phyloP scores from a whole-genome alignment of 2,888 invertebrate genomes.

The Latrodectus hesperus region DNA sequence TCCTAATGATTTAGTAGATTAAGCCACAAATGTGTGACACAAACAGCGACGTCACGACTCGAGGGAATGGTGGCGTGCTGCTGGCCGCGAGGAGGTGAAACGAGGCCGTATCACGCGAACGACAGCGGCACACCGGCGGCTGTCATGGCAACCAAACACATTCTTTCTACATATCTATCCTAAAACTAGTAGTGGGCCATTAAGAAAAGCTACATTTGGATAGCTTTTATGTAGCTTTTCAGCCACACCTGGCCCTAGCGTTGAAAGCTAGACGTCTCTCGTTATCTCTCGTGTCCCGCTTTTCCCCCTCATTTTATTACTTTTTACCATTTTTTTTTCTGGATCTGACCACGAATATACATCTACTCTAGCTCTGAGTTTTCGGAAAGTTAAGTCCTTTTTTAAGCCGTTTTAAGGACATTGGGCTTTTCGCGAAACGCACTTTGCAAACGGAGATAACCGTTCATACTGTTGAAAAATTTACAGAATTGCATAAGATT shows the following conservation, averaged over 20 bases:
- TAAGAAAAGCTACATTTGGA: slow-evolving; percentile 51
- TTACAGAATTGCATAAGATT: too few species aligned
- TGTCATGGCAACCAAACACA: slow-evolving; percentile 50
- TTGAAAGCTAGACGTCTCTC: slow-evolving; percentile 43
- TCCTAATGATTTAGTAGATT: slow-evolving; percentile 5
- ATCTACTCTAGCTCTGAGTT: not conserved
- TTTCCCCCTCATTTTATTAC: not conserved
- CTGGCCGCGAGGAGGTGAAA: slow-evolving; percentile 22
- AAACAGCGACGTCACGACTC: slow-evolving; percentile 20
- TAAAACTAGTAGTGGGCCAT: slow-evolving; percentile 22
- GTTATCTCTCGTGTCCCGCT: slow-evolving; percentile 27
- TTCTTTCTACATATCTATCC: slow-evolving; percentile 11
- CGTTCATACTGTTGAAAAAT: too few species aligned
- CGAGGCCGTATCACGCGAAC: slow-evolving; percentile 32
- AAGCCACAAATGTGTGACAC: slow-evolving; percentile 16
- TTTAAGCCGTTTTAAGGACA: too few species aligned
- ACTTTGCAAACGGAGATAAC: too few species aligned
- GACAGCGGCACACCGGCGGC: slow-evolving; percentile 37
- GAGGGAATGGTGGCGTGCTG: slow-evolving; percentile 33
- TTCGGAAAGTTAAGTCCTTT: too few species aligned
- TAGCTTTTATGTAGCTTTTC: slow-evolving; percentile 55
- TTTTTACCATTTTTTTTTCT: not conserved
- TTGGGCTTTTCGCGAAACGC: too few species aligned
- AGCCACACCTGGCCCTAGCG: slow-evolving; percentile 43
- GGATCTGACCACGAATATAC: not conserved